Evolutionary conservation across 2,888 invertebrate species (phyloP), one percentile per base, ranked within the genome.

Genomic region (Megaustenia siamemsis): DNA sequence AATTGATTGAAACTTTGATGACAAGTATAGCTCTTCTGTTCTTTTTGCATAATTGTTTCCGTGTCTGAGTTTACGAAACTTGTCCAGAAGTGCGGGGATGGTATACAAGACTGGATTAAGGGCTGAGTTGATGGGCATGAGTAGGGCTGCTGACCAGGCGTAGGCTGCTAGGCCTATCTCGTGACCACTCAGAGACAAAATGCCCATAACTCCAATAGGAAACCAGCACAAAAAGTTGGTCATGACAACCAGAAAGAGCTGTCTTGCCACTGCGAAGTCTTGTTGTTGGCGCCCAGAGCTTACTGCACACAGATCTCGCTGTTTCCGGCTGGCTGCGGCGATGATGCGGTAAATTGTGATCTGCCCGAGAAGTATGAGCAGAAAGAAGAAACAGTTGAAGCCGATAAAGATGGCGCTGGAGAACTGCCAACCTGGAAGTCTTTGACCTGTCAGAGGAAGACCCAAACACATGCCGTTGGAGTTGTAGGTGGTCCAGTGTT

Each of bases 151-250:
- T 6, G 78, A 40, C 78, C 78, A 78, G 6, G 78, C 60, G 28
- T 40, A 78, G 60, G 78, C 78, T 2, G 60, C n/a, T 8, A 60
- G 43, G 21, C 78, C 63, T 63, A 78, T 63, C 28, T 66, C 66
- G 10, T 63, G 24, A 40, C 78, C 78, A 21, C n/a, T 8, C 15
- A 78, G 21, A 0, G 78, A 38, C 24, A 78, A 5, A 40, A 78
- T 69, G 71, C 86, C 86, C 82, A 82, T 80, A 45, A 79, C 68
- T n/a, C 82, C 81, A 5, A 86, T 71, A 15, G 92, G 92, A 87
- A 90, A 90, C 92, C 92, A 92, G 81, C 92, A 92, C 53, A 88
- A 85, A 60, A 91, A 91, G 84, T 92, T 91, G 10, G 91, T 90
- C 28, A 90, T 56, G 1, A 91, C 90, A 24, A 92, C 89, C 4